phyloP scores from a whole-genome alignment of 2,113 vertebrate genomes.

The Tor tambroides region DNA sequence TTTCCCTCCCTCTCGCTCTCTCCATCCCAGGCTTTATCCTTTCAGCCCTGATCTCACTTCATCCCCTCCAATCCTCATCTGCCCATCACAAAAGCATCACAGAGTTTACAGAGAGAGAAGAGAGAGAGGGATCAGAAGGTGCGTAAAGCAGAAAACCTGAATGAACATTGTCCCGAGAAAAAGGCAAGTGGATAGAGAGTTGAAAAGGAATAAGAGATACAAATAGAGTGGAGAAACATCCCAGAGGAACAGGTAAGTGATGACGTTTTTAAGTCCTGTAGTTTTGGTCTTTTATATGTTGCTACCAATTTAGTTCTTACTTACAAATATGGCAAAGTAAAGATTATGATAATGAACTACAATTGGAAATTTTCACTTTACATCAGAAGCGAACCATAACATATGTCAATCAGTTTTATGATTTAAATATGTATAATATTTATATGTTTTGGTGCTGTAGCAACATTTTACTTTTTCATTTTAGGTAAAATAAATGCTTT shows the following conservation, averaged over 20 bases:
- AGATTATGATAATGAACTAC: not conserved
- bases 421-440: not conserved
- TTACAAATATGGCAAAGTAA: not conserved
- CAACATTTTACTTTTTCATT: not conserved
- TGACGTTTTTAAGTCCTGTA: not conserved
- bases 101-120: slow-evolving; percentile 55
- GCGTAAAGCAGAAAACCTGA: slow-evolving; percentile 65
- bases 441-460: not conserved
- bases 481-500: not conserved
- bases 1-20: slow-evolving; percentile 62
- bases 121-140: slow-evolving; percentile 43
- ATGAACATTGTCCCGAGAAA: slow-evolving; percentile 58
- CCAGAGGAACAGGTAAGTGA: slow-evolving; percentile 44
- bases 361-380: not conserved
- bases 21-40: slow-evolving; percentile 76
- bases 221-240: not conserved
- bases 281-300: not conserved
- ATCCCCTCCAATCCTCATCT: slow-evolving; percentile 80
- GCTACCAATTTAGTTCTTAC: not conserved
- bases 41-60: slow-evolving; percentile 80
- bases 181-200: slow-evolving; percentile 45
- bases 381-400: not conserved
- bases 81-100: slow-evolving; percentile 69
- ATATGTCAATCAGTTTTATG: not conserved
- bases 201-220: slow-evolving; percentile 49